Evolutionary conservation across 2,888 invertebrate genomes (phyloP), one percentile per base, ranked within the genome.

Genomic region (Drosophila neoperkinsi): DNA sequence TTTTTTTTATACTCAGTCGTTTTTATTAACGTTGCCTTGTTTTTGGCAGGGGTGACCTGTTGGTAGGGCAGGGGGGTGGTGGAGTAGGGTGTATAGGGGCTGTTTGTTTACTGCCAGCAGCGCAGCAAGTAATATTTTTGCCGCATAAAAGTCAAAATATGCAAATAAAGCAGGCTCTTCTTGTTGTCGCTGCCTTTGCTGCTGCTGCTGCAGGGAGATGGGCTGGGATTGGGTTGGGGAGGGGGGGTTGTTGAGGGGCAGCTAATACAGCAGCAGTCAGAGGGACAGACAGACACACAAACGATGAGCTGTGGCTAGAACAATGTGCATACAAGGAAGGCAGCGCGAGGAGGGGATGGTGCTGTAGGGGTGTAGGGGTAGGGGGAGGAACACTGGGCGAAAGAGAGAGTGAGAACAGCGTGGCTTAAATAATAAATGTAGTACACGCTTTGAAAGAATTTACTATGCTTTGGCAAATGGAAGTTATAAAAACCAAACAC

Each of bases 371-470:
- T 4, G 25, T 3, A 1, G 28, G 31, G 33, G 13, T 10, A 31
- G 11, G 16, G 16, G 46, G 21, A 10, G 51, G 28, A 49, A 18
- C 31, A 30, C 51, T 9, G 61, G 28, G 33, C 49, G 34, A 57
- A 46, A 49, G 56, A 56, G 53, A 46, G 76, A 50, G 60, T 55
- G 61, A 60, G 70, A 64, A 73, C 57, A 80, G 88, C 81, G 69
- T 81, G 85, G 84, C 84, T 84, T 84, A 84, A 84, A 84, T 84
- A 84, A 84, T 84, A 84, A 84, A 84, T 84, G 84, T 84, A 84
- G 84, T 88, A 84, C 84, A 84, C 79, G 88, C 83, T 88, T 88
- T 84, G 85, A 88, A 88, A 84, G 85, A 84, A 84, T 84, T 84
- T 84, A 84, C 84, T 88, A 88, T 85, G 77, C 84, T 84, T 84